These are phyloP conservation scores for Tenthredo livida DNA, from an alignment of 2,888 invertebrate genomes.

Conservation along the genomic window DNA sequence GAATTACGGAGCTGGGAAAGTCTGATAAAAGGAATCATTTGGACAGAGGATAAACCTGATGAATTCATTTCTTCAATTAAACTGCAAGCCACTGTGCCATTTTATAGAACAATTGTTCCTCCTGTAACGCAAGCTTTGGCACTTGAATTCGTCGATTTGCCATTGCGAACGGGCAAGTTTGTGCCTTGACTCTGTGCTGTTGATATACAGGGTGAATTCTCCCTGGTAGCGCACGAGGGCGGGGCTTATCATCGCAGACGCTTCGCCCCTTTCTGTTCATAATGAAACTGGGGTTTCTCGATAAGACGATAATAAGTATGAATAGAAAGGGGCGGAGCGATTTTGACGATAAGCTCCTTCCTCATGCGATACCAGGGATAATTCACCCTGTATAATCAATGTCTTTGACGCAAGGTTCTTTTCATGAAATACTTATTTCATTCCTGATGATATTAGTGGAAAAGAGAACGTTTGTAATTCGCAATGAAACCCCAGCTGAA, in stretches of 20 bases:
- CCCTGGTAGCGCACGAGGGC: no score
- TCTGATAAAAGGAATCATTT: slow-evolving; percentile 59
- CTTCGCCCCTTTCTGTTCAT: no score
- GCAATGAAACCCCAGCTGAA: slow-evolving; percentile 75
- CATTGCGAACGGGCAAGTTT: slow-evolving; percentile 66
- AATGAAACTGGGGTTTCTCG: no score
- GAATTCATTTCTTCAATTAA: slow-evolving; percentile 55
- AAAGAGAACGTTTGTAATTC: slow-evolving; percentile 73
- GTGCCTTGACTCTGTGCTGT: background rate
- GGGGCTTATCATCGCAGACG: no score
- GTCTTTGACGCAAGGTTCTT: background rate
- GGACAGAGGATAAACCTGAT: slow-evolving; percentile 51
- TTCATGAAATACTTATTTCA: slow-evolving; percentile 55
- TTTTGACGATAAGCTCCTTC: no score
- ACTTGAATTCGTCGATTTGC: slow-evolving; percentile 62
- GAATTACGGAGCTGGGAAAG: slow-evolving; percentile 44
- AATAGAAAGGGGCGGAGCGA: no score
- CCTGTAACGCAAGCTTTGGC: slow-evolving; percentile 57
- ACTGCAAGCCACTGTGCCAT: slow-evolving; percentile 55
- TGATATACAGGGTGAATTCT: no score
- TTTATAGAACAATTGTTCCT: slow-evolving; percentile 49
- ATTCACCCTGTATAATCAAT: background rate
- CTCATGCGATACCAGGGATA: no score
- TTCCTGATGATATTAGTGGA: slow-evolving; percentile 62
- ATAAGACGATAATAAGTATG: no score